Base-by-base conservation (phyloP, 2,888 invertebrate genomes). In the Poecilus cupreus region DNA sequence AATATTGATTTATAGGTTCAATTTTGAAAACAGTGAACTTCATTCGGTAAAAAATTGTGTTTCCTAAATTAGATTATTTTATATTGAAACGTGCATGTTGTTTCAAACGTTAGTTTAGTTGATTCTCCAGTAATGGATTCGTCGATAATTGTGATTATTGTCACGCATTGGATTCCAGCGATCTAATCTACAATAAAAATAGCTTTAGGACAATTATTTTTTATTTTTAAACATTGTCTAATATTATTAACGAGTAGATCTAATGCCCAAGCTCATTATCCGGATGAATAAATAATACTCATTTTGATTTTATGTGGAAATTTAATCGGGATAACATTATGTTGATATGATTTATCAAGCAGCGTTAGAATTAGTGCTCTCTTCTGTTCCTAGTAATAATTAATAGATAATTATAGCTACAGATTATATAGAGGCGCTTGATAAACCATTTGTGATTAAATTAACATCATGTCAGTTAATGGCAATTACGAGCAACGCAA, bases 371-470 rank as follows among this genome's bases (percentile, higher is more conserved):
- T 64, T 37, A 37, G 39, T 68, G 64, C 16, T 16, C 64, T 68
- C 64, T 68, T 68, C 37, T 16, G 37, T 37, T 68, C 32, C 8
- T 68, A 37, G 16, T 37, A 39, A 68, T 68, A 68, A 68, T 68
- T 68, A 68, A 68, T 68, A 37, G 18, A 68, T 68, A 68, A 68
- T 68, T 68, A 68, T 18, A 37, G 18, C 10, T 37, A 32, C 24
- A 60, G 18, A 13, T 37, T 51, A 68, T 32, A n/a, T 60, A 22
- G 13, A 32, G 32, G 32, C 37, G 39, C 39, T 32, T 37, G 64
- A 68, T 37, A 68, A 68, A 68, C 37, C 37, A 68, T 68, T 68
- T 68, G 64, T 37, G 64, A 68, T 60, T 60, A 60, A 26, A 60
- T 60, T 60, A 60, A 60, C 60, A 60, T 60, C 60, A 60, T 60